Percentiles rank a stretch among this genome's conserved stretches.
These are phyloP conservation scores for Thamnaconus septentrionalis DNA, from an alignment of 2,113 vertebrate genomes.

Conservation along the genomic window DNA sequence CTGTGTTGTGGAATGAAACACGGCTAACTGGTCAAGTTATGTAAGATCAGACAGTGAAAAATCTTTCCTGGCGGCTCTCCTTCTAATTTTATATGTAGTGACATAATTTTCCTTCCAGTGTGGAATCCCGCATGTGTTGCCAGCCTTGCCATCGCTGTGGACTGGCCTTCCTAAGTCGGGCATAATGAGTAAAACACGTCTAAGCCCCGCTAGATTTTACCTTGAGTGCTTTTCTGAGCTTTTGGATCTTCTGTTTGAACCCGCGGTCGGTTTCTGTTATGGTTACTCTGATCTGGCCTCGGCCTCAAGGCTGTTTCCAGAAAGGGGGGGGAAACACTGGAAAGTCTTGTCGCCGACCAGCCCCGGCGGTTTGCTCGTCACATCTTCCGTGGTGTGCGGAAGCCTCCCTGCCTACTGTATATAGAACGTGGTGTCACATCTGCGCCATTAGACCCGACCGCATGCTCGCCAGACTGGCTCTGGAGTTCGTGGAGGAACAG, in stretches of 20 bases:
- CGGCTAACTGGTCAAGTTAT: conserved; percentile 10
- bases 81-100: conserved; percentile 23
- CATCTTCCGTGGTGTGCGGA: conserved; percentile 65
- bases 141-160: conserved; percentile 15
- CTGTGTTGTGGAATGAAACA: neutral
- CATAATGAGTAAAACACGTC: conserved; percentile 14
- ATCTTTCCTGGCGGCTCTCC: conserved; percentile 9
- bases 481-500: conserved; percentile 9
- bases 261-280: conserved; percentile 50
- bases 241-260: conserved; percentile 13
- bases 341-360: conserved; percentile 53
- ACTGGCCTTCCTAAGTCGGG: conserved; percentile 11
- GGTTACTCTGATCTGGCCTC: conserved; percentile 38
- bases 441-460: conserved; percentile 41
- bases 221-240: conserved; percentile 41
- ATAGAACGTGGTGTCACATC: conserved; percentile 59
- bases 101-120: conserved; percentile 4
- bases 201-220: conserved; percentile 19
- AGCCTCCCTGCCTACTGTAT: conserved; percentile 49
- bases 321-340: conserved; percentile 55
- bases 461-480: conserved; percentile 52
- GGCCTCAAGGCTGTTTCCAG: conserved; percentile 62
- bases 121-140: conserved; percentile 17
- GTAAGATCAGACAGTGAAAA: conserved; percentile 11
- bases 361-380: conserved; percentile 50